Percentiles rank a stretch among this genome's conserved stretches.
phyloP scores from a whole-genome alignment of 1,140 invertebrate genomes.

The Cheumatopsyche charites region DNA sequence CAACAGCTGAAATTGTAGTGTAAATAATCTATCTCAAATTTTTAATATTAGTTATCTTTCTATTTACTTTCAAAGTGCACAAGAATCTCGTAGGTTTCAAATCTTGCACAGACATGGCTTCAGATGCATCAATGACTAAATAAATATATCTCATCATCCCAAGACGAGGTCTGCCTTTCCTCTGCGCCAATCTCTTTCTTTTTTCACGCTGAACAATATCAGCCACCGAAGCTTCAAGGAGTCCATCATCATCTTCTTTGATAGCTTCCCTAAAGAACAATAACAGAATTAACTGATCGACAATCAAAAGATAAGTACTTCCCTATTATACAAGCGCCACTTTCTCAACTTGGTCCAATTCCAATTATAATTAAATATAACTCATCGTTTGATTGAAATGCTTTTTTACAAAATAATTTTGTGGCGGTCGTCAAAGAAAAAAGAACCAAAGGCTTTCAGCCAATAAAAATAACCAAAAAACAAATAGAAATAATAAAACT shows the following conservation, averaged over 20 bases:
- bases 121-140: constrained; percentile 90
- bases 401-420: too few relatives aligned
- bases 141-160: constrained; percentile 97
- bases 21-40: background rate
- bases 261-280: constrained; percentile 84
- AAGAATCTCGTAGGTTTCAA: constrained; percentile 92
- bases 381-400: too few relatives aligned
- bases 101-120: constrained; percentile 92
- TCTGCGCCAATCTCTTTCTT: constrained; percentile 78
- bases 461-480: constrained; percentile 29
- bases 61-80: constrained; percentile 81
- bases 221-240: constrained; percentile 85
- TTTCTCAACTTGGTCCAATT: too few relatives aligned
- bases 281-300: background rate
- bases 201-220: constrained; percentile 87
- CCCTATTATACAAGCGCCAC: too few relatives aligned
- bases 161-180: constrained; percentile 77
- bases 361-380: too few relatives aligned
- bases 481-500: constrained; percentile 8
- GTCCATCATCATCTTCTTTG: constrained; percentile 92
- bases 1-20: constrained; percentile 72
- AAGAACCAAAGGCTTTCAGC: too few relatives aligned
- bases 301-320: background rate
- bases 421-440: too few relatives aligned
- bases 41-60: background rate